Percentiles rank a stretch among this genome's conserved stretches.
Conservation (phyloP, 1,140 invertebrate genomes). For the Drosophila watanabei region DNA sequence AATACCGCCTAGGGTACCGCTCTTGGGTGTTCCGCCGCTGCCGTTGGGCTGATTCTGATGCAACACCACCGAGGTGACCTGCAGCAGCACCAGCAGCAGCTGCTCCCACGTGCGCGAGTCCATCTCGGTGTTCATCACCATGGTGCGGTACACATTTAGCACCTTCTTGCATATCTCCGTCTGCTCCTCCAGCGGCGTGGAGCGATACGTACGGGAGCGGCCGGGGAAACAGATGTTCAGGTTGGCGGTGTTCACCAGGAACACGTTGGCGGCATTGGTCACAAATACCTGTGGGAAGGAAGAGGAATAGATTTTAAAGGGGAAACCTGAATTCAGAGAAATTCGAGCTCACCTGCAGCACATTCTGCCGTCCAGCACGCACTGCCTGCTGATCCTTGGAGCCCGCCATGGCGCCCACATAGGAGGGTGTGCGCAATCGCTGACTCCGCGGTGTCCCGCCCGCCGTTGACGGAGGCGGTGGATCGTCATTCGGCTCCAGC, state of each 20-base stretch:
- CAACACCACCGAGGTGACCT: conserved; percentile 96
- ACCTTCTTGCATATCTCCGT: conserved; percentile 98
- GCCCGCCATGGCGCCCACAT: conserved; percentile 90
- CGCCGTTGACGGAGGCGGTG: conserved; percentile 45
- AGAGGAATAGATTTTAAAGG: neutral
- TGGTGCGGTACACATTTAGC: conserved; percentile 97
- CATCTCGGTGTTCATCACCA: conserved; percentile 98
- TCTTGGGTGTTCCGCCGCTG: conserved; percentile 86
- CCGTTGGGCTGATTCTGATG: conserved; percentile 89
- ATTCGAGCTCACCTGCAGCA: conserved; percentile 88
- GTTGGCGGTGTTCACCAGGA: conserved; percentile 91
- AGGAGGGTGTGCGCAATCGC: conserved; percentile 93
- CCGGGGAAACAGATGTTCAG: conserved; percentile 85
- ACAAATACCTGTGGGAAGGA: conserved; percentile 90
- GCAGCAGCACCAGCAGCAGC: conserved; percentile 93
- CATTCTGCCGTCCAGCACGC: conserved; percentile 94
- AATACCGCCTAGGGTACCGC: conserved; percentile 86
- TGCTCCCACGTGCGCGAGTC: conserved; percentile 97
- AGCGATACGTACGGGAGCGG: conserved; percentile 83
- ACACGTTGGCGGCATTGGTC: conserved; percentile 97
- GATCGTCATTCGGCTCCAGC: conserved; percentile 91
- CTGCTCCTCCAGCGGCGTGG: conserved; percentile 92
- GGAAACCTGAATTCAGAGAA: neutral
- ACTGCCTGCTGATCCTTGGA: conserved; percentile 92
- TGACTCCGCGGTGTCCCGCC: conserved; percentile 84